Evolutionary conservation across 2,888 invertebrate genomes (phyloP).

Genomic region (Cataglyphis albicans): DNA sequence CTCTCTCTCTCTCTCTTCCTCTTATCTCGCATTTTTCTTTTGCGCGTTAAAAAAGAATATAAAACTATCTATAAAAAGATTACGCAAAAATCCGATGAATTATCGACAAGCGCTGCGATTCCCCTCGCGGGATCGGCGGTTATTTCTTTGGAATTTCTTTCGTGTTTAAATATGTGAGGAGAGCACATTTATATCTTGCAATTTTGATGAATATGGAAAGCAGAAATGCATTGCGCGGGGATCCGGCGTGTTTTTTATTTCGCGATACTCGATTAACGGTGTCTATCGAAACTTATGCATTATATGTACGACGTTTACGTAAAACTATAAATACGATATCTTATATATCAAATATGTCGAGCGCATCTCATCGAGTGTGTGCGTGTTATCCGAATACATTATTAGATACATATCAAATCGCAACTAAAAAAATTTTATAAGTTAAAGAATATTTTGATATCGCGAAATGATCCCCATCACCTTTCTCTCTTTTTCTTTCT

Average conservation of each 20-base stretch:
- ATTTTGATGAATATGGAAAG: slow-evolving; percentile 33
- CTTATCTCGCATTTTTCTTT: slow-evolving; percentile 22
- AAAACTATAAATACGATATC: slow-evolving; percentile 50
- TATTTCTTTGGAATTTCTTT: slow-evolving; percentile 42
- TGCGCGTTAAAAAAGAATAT: slow-evolving; percentile 73
- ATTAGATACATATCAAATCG: slow-evolving; percentile 42
- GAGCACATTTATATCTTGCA: not conserved
- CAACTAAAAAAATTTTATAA: slow-evolving; percentile 73
- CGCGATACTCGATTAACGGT: slow-evolving; percentile 8
- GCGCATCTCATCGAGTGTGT: slow-evolving; percentile 31
- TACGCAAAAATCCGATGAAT: slow-evolving; percentile 39
- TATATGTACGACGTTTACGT: slow-evolving; percentile 44
- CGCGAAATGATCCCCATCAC: slow-evolving; percentile 62
- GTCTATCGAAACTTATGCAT: slow-evolving; percentile 29
- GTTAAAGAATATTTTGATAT: slow-evolving; percentile 79
- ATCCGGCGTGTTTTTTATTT: slow-evolving; percentile 4
- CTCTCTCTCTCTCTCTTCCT: not conserved
- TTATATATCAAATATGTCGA: slow-evolving; percentile 38
- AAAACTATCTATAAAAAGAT: slow-evolving; percentile 74
- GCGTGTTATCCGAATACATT: slow-evolving; percentile 34
- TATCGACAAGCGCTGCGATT: slow-evolving; percentile 28
- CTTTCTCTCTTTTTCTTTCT: slow-evolving; percentile 26
- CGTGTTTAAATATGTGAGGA: slow-evolving; percentile 1
- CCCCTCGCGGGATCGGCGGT: not conserved
- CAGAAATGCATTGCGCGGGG: slow-evolving; percentile 15